Base-by-base conservation (phyloP, 1,140 invertebrate species). In the Holotrichia oblita region DNA sequence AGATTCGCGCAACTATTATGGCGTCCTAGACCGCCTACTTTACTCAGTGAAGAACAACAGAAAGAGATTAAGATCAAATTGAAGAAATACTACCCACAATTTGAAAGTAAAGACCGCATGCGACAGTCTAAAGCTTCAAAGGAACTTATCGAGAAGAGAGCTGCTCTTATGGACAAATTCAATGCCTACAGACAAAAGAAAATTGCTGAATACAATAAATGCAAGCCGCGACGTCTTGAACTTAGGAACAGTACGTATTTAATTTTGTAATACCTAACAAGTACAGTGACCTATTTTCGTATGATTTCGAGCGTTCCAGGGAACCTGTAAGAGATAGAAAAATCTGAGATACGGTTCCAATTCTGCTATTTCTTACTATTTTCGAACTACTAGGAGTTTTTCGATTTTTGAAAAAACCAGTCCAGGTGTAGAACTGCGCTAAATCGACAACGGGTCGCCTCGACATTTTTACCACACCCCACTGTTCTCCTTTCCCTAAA, bases 1-100 rank as follows among this genome's bases (percentile, higher is more conserved):
- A 93, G 94, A 6, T 98, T 99, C 85, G 97, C 96, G 83, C 97
- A 99, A 87, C 93, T 99, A 81, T 89, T 97, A 83, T 99, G 99
- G 99, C 89, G 99, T 81, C 99, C 99, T 20, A 90, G 98, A 73
- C 97, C 97, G 0, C 92, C 95, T 0, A 93, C 96, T 22, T 89
- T 99, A 7, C 90, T 99, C 0, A 88, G 91, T 0, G 91, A 94
- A 61, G 92, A 94, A 55, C 93, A 96, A 83, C 93, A 95, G 78
- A 95, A 98, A 89, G 96, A 99, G 64, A 97, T 99, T 79, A 98
- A 97, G 87, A 99, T 99, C 90, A 99, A 98, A 87, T 90, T 99
- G 84, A 99, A 99, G 90, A 98, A 98, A 85, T 99, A 98, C 89
- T 97, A 96, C 77, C 92, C 94, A 6, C 93, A 97, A 87, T 99